Percentiles rank a stretch among this genome's conserved stretches.
Conservation (phyloP, 2,113 vertebrate species). For the Dasyprocta punctata region DNA sequence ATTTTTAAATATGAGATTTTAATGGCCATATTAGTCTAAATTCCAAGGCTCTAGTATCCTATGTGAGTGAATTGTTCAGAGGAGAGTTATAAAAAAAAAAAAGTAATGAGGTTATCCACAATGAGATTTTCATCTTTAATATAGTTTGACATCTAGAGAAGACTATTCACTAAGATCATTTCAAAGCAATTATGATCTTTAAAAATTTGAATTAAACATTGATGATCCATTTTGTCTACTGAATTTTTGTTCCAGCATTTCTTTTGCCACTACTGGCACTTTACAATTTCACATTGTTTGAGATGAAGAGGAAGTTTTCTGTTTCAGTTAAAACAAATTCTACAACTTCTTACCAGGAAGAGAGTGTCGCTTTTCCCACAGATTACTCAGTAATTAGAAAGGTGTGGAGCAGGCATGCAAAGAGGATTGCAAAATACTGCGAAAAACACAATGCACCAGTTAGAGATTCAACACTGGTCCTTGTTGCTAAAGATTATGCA, state of each 20-base stretch:
- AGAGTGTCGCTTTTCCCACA: neutral
- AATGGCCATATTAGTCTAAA: neutral
- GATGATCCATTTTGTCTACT: neutral
- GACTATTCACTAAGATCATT: neutral
- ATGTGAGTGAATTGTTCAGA: neutral
- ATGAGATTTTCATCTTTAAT: neutral
- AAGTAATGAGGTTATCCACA: neutral
- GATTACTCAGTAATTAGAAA: constrained; percentile 53
- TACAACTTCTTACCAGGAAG: constrained; percentile 23
- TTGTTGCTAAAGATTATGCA: neutral
- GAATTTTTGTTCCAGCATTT: neutral
- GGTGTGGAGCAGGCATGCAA: constrained; percentile 47
- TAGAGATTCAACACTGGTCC: neutral
- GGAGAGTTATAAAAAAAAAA: neutral
- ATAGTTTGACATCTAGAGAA: neutral
- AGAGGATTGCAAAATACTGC: constrained; percentile 35
- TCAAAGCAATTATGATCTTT: neutral
- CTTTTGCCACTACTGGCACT: neutral
- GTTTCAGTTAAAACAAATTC: constrained; percentile 53
- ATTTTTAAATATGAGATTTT: constrained; percentile 41
- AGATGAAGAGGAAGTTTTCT: constrained; percentile 58
- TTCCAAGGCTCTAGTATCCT: neutral
- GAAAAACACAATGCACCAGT: constrained; percentile 45
- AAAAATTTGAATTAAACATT: neutral
- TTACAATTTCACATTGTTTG: neutral